These are phyloP conservation scores for Gallinago solitaria DNA, from an alignment of 2,797 vertebrate genomes.

Conservation along the genomic window DNA sequence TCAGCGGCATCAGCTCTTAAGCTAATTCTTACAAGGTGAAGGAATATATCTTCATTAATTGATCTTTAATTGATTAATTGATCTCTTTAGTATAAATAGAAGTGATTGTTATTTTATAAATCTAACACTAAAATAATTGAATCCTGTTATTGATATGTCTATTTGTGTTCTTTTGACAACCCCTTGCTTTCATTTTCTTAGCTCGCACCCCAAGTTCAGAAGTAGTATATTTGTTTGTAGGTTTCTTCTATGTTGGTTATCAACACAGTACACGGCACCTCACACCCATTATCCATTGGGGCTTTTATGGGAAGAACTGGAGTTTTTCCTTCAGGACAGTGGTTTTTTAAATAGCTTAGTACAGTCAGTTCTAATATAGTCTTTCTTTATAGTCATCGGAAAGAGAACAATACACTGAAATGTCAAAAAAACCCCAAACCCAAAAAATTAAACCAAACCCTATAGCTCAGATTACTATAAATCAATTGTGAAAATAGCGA, in stretches of 20 bases:
- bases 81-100: background rate
- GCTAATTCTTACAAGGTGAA: background rate
- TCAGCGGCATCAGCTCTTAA: background rate
- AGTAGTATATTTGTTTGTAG: background rate
- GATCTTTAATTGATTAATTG: background rate
- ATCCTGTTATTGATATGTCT: background rate
- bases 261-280: background rate
- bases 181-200: background rate
- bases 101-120: background rate
- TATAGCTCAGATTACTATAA: background rate
- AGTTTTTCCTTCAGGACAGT: background rate
- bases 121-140: background rate
- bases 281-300: fast-evolving
- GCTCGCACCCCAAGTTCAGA: background rate
- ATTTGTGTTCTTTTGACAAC: background rate
- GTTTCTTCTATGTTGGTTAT: background rate
- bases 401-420: background rate
- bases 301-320: background rate
- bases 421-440: background rate
- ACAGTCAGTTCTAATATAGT: background rate
- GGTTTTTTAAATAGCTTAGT: background rate
- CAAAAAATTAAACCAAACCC: background rate
- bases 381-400: background rate
- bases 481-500: background rate
- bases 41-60: background rate